Evolutionary conservation across 2,113 vertebrate species (phyloP), one percentile per base, ranked within the genome.

Genomic region (Phyllopteryx taeniolatus): DNA sequence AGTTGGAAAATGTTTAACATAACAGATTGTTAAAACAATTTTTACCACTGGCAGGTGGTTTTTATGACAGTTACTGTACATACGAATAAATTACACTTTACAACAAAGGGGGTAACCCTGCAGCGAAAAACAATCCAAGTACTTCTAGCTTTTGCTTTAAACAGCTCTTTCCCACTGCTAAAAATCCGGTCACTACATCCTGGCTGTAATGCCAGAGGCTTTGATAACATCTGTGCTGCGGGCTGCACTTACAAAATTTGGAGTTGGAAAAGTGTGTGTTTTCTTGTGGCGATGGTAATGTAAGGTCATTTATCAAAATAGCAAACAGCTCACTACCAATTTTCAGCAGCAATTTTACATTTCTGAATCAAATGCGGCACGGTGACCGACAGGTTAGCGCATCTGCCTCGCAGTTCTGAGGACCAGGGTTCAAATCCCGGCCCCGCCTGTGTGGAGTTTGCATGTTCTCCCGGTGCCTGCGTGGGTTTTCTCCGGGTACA

Each of bases 181-280:
- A 60, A 71, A 76, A 70, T 35, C 14, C 31, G 47, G 79, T 68
- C 1, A 39, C 33, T 73, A 39, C 0, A 7, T 70, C 79, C 71
- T 66, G 68, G 78, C 72, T 74, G 74, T 61, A 22, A 70, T 31
- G 72, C 74, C 68, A 72, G 65, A 77, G 70, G 65, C 79, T 74
- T 68, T 73, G 79, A 85, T 74, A 75, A 68, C 85, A 77, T 86
- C 83, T 82, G 81, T 59, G 65, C 75, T 67, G 44, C 49, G 44
- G 73, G 74, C 73, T 67, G 79, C 56, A 72, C 46, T 53, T 56
- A 64, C 68, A 70, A 39, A 68, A 68, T 76, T 72, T 39, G 1
- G 47, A 66, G 35, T 73, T 76, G 75, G 67, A 33, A 70, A 43
- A 59, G 44, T 15, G 0, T 33, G 5, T 66, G 8, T 72, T 80